phyloP scores from a whole-genome alignment of 1,140 invertebrate genomes.

The Trichoplusia ni region DNA sequence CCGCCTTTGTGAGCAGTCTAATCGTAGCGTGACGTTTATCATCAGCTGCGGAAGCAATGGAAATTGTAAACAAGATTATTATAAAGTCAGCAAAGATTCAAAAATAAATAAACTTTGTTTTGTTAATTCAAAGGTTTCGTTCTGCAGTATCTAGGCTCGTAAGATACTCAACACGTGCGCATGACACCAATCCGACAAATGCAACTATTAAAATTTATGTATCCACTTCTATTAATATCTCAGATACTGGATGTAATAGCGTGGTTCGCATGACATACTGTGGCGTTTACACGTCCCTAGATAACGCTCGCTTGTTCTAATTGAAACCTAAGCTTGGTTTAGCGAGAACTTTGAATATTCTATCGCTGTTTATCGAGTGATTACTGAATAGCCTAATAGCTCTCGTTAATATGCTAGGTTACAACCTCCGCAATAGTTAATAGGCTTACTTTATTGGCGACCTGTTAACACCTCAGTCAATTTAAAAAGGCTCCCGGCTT shows the following conservation, averaged over 20 bases:
- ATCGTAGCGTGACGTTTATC: conserved; percentile 15
- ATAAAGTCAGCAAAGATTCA: no score
- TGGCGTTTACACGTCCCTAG: conserved; percentile 41
- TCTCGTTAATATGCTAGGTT: conserved; percentile 50
- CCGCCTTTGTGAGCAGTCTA: conserved; percentile 18
- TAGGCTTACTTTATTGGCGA: conserved; percentile 36
- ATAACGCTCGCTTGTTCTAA: conserved; percentile 43
- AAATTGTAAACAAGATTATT: conserved; percentile 19
- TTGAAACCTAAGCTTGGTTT: conserved; percentile 52
- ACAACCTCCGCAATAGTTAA: conserved; percentile 42
- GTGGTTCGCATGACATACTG: conserved; percentile 41
- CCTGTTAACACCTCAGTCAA: background rate
- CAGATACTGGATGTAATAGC: conserved; percentile 51
- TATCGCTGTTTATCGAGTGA: conserved; percentile 49
- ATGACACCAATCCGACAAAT: conserved; percentile 64
- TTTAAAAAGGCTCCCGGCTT: conserved; percentile 1
- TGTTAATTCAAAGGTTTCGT: no score
- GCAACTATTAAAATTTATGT: conserved; percentile 62
- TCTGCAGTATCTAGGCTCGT: conserved; percentile 3
- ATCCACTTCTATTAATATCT: conserved; percentile 59
- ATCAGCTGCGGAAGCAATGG: conserved; percentile 13
- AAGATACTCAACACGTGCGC: conserved; percentile 38
- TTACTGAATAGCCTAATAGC: conserved; percentile 41
- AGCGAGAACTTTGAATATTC: conserved; percentile 52
- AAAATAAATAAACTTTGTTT: no score